Percentiles rank a stretch among this genome's conserved stretches.
Evolutionary conservation across 1,140 invertebrate genomes (phyloP).

Genomic region (Holcopasites calliopsidis): DNA sequence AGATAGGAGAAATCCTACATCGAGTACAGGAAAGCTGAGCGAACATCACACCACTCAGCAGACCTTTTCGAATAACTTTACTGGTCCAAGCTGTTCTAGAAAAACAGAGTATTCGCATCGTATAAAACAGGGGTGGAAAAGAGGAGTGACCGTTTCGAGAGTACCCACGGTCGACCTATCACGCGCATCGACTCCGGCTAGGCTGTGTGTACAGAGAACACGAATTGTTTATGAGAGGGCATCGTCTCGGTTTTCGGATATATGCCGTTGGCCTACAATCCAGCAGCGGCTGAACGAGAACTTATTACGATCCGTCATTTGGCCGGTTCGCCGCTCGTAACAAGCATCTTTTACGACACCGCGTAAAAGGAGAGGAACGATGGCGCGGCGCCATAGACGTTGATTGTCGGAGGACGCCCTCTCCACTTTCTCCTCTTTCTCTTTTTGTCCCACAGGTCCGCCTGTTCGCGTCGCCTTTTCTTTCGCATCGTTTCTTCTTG

Average conservation of each 20-base stretch:
- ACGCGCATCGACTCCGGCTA: neutral
- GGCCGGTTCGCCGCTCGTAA: conserved; percentile 68
- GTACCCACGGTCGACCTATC: neutral
- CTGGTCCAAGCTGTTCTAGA: neutral
- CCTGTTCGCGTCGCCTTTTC: conserved; percentile 22
- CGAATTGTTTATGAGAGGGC: conserved; percentile 39
- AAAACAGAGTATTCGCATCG: neutral
- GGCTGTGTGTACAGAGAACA: too few relatives aligned
- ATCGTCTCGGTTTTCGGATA: conserved; percentile 16
- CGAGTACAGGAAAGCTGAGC: too few relatives aligned
- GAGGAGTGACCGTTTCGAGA: neutral
- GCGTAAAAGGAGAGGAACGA: conserved; percentile 66
- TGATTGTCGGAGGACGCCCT: conserved; percentile 65
- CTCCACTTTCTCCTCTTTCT: conserved; percentile 1
- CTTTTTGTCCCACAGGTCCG: neutral
- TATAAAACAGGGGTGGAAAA: neutral
- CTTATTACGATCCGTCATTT: conserved; percentile 71
- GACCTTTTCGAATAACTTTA: too few relatives aligned
- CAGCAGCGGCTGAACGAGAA: conserved; percentile 47
- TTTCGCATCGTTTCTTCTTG: conserved; percentile 23
- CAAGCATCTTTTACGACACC: conserved; percentile 71
- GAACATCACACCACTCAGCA: too few relatives aligned
- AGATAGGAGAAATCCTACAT: too few relatives aligned
- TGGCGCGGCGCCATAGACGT: conserved; percentile 70
- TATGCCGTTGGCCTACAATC: conserved; percentile 32